phyloP scores from a whole-genome alignment of 2,113 vertebrate genomes.

The Lagopus muta region DNA sequence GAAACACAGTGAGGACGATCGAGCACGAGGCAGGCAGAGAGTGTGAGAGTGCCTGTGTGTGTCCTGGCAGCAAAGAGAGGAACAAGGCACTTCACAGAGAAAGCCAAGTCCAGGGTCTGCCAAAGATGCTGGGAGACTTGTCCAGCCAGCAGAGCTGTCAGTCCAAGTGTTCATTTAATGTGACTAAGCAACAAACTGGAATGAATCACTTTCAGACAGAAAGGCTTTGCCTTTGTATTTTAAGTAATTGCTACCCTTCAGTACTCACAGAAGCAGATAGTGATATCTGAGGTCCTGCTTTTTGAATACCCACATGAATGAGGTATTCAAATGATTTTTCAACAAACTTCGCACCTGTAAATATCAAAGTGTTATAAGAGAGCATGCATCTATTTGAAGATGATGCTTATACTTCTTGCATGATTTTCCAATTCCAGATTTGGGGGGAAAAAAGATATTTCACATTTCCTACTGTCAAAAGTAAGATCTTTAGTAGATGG shows the following conservation, averaged over 20 bases:
- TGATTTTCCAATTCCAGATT: neutral
- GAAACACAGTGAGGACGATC: fast-evolving
- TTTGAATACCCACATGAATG: neutral
- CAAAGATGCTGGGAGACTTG: neutral
- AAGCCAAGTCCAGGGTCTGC: constrained; percentile 16
- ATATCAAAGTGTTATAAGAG: neutral
- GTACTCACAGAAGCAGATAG: neutral
- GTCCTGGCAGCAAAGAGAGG: neutral
- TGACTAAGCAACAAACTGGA: neutral
- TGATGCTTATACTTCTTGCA: fast-evolving
- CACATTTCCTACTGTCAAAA: neutral
- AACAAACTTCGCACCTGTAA: neutral
- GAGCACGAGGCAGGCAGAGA: neutral
- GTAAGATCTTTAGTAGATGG: neutral
- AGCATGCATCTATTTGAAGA: neutral
- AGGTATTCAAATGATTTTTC: neutral
- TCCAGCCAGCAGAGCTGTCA: neutral
- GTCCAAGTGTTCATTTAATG: neutral
- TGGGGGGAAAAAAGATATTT: neutral
- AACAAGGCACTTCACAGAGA: neutral
- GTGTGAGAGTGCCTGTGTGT: neutral
- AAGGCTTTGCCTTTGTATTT: neutral
- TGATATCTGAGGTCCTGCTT: neutral
- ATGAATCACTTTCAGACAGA: neutral
- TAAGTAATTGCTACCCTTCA: neutral